Conservation (phyloP, 2,888 invertebrate species). For the Ormyrus rosae region DNA sequence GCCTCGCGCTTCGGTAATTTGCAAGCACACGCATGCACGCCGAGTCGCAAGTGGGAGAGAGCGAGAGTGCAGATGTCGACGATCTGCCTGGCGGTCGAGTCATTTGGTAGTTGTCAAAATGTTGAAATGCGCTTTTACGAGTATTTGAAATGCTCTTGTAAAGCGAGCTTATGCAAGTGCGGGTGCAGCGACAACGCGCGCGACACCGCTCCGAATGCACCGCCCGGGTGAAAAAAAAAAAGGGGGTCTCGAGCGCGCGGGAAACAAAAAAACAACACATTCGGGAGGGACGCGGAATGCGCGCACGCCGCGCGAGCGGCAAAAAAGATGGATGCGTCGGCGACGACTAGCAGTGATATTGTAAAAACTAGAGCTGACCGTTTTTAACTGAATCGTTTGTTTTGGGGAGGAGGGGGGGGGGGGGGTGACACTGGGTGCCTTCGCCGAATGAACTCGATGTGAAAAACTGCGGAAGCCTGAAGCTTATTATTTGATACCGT, state of each 20-base stretch:
- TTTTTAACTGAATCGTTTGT: no score
- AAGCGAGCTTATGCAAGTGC: constrained; percentile 44
- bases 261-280: background rate
- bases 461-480: no score
- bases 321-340: constrained; percentile 39
- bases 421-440: no score
- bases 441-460: no score
- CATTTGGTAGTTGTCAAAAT: constrained; percentile 56
- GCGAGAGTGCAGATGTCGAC: constrained; percentile 52
- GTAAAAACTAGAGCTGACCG: constrained; percentile 1
- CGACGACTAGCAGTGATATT: background rate
- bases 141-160: constrained; percentile 55
- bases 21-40: background rate
- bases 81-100: constrained; percentile 47
- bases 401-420: background rate
- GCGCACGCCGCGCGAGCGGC: background rate
- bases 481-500: no score
- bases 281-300: background rate
- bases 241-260: background rate
- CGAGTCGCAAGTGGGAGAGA: constrained; percentile 16
- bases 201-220: background rate
- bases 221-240: background rate
- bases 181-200: constrained; percentile 9
- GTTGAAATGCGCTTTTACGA: constrained; percentile 59
- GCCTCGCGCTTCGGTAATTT: constrained; percentile 32